A percentile compares a stretch with the other conserved stretches of the same genome.
Evolutionary conservation across 2,888 invertebrate genomes (phyloP).

Genomic region (Zonitis immaculata): DNA sequence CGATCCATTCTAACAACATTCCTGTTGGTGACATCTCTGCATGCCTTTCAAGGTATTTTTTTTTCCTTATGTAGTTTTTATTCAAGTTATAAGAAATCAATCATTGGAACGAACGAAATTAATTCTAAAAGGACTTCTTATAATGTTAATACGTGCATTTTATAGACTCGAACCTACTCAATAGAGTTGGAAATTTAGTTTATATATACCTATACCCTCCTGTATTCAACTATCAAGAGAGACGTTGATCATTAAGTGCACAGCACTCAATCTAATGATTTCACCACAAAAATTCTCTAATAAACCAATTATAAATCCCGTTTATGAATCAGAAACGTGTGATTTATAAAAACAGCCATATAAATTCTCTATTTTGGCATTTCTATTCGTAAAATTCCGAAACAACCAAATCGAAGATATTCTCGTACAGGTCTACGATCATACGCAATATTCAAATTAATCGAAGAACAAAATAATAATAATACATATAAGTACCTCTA

Average conservation of each 20-base stretch:
- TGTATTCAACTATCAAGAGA: neutral
- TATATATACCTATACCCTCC: too few species aligned
- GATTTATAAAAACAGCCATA: neutral
- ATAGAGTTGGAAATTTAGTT: neutral
- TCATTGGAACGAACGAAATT: too few species aligned
- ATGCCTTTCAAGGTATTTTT: constrained; percentile 31
- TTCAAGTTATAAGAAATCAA: too few species aligned
- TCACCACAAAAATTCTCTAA: too few species aligned
- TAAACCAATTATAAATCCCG: too few species aligned
- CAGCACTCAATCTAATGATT: constrained; percentile 4
- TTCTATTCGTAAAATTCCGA: neutral
- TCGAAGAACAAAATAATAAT: too few species aligned
- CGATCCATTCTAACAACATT: constrained; percentile 11
- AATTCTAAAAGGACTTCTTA: neutral
- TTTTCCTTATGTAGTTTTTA: neutral
- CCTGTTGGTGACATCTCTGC: constrained; percentile 24
- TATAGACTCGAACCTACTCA: too few species aligned
- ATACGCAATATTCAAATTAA: neutral
- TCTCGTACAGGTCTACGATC: too few species aligned
- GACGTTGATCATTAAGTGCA: neutral
- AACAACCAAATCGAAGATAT: neutral
- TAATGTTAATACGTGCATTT: too few species aligned
- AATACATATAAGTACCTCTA: too few species aligned
- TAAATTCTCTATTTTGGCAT: too few species aligned
- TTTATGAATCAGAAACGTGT: neutral